Evolutionary conservation across 2,113 vertebrate genomes (phyloP).

Genomic region (Gymnarchus niloticus): DNA sequence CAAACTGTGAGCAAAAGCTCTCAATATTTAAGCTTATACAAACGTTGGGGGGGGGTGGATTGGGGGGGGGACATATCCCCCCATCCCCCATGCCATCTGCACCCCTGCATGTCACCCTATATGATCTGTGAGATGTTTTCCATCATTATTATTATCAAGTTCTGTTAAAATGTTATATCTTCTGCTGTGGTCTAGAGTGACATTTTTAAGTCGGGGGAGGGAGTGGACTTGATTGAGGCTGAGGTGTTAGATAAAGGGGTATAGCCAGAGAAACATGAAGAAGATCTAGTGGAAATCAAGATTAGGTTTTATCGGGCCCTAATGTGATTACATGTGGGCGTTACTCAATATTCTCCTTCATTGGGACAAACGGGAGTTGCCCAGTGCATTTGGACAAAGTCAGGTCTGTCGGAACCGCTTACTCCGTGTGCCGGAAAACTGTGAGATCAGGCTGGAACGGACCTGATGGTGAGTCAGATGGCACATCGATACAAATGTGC

Average conservation of each 20-base stretch:
- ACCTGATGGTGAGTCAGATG: not conserved
- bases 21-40: no score
- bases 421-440: not conserved
- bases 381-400: not conserved
- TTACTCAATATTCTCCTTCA: not conserved
- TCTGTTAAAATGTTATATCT: no score
- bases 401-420: not conserved
- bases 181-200: not conserved
- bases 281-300: not conserved
- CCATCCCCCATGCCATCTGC: no score
- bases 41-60: no score
- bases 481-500: not conserved
- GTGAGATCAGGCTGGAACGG: not conserved
- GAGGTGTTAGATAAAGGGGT: no score
- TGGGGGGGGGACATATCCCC: no score
- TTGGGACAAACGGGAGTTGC: not conserved
- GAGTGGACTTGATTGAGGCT: no score
- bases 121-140: not conserved
- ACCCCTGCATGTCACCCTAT: no score
- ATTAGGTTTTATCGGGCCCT: not conserved
- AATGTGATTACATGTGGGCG: not conserved
- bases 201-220: not conserved
- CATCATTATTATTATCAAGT: no score
- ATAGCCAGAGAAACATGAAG: not conserved
- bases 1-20: no score